These are phyloP conservation scores for Vultur gryphus DNA, from an alignment of 2,797 vertebrate genomes.

Conservation along the genomic window DNA sequence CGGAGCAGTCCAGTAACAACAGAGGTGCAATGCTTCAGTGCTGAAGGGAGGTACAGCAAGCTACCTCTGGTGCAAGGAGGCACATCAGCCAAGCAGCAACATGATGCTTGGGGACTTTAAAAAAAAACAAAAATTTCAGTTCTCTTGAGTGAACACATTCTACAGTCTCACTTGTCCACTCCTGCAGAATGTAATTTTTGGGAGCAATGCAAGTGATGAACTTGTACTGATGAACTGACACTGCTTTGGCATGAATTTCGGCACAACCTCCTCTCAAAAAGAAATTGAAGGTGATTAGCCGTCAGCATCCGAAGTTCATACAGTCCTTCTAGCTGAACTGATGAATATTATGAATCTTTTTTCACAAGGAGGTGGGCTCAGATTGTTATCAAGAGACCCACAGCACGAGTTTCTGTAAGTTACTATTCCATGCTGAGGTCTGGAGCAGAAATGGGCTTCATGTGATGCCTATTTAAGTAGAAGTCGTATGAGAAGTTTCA, in stretches of 20 bases:
- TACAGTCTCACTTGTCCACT: neutral
- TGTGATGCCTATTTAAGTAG: neutral
- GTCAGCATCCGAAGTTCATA: neutral
- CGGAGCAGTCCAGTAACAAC: neutral
- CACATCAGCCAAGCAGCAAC: neutral
- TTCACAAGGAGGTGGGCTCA: neutral
- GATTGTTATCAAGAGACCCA: neutral
- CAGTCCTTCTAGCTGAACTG: neutral
- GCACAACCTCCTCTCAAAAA: neutral
- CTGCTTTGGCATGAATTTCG: neutral
- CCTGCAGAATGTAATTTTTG: neutral
- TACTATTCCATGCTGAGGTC: neutral
- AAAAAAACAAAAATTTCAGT: neutral
- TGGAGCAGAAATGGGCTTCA: neutral
- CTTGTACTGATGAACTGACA: neutral
- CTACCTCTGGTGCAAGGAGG: neutral
- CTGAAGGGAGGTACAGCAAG: neutral
- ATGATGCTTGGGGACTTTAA: neutral
- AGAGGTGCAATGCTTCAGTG: neutral
- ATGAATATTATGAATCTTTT: neutral
- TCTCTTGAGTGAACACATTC: neutral
- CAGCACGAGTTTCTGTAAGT: neutral
- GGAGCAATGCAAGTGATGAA: neutral
- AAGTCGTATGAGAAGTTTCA: neutral
- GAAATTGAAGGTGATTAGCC: neutral